Evolutionary conservation across 2,888 invertebrate genomes (phyloP).

Genomic region (Periphyllus acericola): DNA sequence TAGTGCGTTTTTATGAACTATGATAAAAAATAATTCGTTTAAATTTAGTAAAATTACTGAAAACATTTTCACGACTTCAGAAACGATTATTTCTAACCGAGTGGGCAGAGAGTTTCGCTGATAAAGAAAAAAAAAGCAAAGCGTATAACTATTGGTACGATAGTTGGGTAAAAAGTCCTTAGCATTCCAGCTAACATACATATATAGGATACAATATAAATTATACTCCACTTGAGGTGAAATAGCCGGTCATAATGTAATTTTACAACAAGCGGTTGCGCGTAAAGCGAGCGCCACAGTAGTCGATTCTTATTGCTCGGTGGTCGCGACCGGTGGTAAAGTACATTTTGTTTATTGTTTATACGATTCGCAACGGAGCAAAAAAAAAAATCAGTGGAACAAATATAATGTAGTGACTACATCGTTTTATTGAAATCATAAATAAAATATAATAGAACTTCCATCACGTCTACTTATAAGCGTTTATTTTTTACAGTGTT

Average conservation of each 20-base stretch:
- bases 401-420: background rate
- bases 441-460: background rate
- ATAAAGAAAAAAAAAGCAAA: background rate
- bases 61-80: background rate
- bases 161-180: background rate
- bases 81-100: background rate
- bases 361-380: background rate
- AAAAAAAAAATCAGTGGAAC: background rate
- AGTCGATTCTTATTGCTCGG: background rate
- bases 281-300: no score
- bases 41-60: no score
- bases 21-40: background rate
- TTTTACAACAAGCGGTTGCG: background rate
- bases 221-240: background rate
- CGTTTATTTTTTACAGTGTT: no score
- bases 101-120: background rate
- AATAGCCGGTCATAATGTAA: background rate
- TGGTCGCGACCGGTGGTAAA: no score
- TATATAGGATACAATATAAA: background rate
- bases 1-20: background rate
- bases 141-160: background rate
- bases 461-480: no score
- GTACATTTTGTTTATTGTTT: background rate
- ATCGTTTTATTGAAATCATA: background rate
- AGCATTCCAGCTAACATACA: background rate